Base-by-base conservation (phyloP, 2,888 invertebrate genomes). In the Petrophora chlorosata region DNA sequence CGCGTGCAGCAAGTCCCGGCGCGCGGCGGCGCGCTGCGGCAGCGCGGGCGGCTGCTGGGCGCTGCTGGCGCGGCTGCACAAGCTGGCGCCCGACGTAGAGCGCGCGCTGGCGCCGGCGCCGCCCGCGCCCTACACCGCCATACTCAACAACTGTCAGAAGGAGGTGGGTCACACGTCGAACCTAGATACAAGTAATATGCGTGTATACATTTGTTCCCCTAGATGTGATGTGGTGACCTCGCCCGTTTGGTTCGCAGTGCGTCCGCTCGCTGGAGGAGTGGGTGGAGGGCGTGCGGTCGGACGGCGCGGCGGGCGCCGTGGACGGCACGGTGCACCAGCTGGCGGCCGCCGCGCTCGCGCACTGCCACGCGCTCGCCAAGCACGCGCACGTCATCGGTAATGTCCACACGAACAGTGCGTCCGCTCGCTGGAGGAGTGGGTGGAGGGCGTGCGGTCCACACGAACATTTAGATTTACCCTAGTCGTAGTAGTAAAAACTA, bases 311-410 rank as follows among this genome's bases (percentile, higher is more conserved):
- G 48, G 93, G 99, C 71, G 98, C 99, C 0, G 96, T 95, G 76
- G 99, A 99, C 91, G 99, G 99, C 50, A 99, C 99, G 0, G 99
- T 99, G 19, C 99, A 99, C 76, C 98, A 99, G 85, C 91, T 98
- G 50, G 98, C 98, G 0, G 97, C 96, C 54, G 98, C 98, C 72
- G 97, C 98, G 30, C 93, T 98, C 63, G 96, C 98, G 72, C 97
- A 98, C 34, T 14, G 10, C 14, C 42, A 36, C 41, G 33, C 25
- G 41, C 41, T 41, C 12, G 25, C 25, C 25, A 41, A 41, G 12
- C 41, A 41, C 15, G 33, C 12, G 5, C 7, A 5, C 36, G 29
- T 10, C 13, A 29, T 40, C 19, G 30, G 39, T 39, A 13, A 4
- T 9, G 8, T 8, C 15, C 0, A 25, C 35, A 26, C 10, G 3